A percentile compares a stretch with the other conserved stretches of the same genome.
Conservation (phyloP, 2,113 vertebrate genomes). For the Electrona antarctica region DNA sequence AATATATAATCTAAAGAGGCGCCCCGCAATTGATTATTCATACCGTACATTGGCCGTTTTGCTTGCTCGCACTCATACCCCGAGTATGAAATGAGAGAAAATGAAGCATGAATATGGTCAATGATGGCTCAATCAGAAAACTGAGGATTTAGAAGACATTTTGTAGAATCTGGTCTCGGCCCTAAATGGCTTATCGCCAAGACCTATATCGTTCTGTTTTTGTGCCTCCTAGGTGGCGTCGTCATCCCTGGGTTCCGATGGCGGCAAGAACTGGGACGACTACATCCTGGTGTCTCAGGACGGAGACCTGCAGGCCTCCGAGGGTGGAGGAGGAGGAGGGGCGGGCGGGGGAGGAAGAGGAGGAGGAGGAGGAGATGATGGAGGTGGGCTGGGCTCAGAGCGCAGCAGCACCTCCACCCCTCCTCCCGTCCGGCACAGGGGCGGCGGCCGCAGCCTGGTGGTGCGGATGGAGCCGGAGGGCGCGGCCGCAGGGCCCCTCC, state of each 20-base stretch:
- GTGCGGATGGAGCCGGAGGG: slow-evolving; percentile 72
- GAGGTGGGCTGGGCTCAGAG: background rate
- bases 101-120: too few species aligned
- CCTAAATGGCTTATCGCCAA: background rate
- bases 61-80: too few species aligned
- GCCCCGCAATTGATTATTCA: too few species aligned
- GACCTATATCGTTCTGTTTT: background rate
- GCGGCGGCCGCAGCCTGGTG: slow-evolving; percentile 41
- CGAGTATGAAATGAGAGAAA: too few species aligned
- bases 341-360: slow-evolving; percentile 24
- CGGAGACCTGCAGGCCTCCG: slow-evolving; percentile 68
- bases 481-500: slow-evolving; percentile 76
- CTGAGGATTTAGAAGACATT: too few species aligned
- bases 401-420: background rate
- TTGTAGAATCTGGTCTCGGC: too few species aligned
- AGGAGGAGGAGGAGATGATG: slow-evolving; percentile 11
- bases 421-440: slow-evolving; percentile 51
- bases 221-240: slow-evolving; percentile 54
- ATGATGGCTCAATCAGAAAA: too few species aligned
- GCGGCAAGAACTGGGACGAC: slow-evolving; percentile 84
- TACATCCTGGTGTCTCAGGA: slow-evolving; percentile 93
- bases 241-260: slow-evolving; percentile 58
- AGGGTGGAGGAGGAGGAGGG: slow-evolving; percentile 36
- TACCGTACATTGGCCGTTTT: too few species aligned
- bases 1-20: too few species aligned